These are phyloP conservation scores for Limosa lapponica DNA, from an alignment of 2,797 vertebrate species.

Conservation along the genomic window DNA sequence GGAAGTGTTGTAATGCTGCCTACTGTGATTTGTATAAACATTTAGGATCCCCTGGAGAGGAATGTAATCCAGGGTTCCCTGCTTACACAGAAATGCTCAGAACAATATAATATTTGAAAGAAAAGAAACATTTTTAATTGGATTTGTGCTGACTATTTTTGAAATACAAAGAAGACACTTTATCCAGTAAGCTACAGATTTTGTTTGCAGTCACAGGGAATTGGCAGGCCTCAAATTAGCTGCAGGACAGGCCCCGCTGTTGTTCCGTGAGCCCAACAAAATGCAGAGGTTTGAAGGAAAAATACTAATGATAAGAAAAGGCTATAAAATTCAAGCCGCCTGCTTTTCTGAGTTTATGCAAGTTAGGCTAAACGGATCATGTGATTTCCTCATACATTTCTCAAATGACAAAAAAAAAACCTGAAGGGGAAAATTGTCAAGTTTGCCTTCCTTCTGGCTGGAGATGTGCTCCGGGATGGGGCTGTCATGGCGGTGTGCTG, in stretches of 20 bases:
- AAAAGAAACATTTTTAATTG: constrained; percentile 64
- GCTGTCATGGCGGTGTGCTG: fast-evolving
- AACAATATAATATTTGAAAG: constrained; percentile 63
- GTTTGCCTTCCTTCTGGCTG: background rate
- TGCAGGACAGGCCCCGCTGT: background rate
- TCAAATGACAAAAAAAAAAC: background rate
- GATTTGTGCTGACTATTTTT: constrained; percentile 61
- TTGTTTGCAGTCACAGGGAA: constrained; percentile 37
- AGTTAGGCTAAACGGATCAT: background rate
- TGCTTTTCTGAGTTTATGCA: background rate
- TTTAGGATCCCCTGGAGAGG: constrained; percentile 64
- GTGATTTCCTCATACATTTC: background rate
- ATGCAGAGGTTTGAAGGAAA: background rate
- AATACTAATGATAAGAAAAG: constrained; percentile 46
- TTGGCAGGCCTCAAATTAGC: constrained; percentile 40
- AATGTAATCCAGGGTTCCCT: constrained; percentile 65
- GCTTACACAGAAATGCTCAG: constrained; percentile 34
- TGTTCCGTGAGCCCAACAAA: background rate
- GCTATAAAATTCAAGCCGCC: background rate
- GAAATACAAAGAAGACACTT: constrained; percentile 43
- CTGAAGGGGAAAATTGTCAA: background rate
- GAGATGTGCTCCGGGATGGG: background rate
- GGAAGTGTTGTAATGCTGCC: constrained; percentile 69
- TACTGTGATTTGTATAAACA: constrained; percentile 70
- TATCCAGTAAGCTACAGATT: constrained; percentile 58